phyloP scores from a whole-genome alignment of 1,140 invertebrate species.

The Probaryconus sp. region DNA sequence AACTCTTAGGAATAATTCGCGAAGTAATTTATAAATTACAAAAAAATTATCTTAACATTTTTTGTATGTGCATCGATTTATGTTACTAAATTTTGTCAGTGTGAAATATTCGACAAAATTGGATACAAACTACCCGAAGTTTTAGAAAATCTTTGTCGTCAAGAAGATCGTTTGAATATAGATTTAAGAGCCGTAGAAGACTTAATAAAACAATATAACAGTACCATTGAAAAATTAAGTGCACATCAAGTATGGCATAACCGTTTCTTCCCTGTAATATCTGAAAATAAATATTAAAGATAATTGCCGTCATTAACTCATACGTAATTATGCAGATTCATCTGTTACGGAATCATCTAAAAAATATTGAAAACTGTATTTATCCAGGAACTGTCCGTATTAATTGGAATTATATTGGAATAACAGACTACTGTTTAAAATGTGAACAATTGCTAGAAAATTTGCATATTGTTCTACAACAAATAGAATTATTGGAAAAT shows the following conservation, averaged over 20 bases:
- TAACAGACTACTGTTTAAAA: conserved; percentile 83
- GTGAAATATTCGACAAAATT: conserved; percentile 85
- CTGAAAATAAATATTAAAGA: conserved; percentile 7
- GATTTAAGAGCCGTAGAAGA: conserved; percentile 80
- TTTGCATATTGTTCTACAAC: conserved; percentile 82
- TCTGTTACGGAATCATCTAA: conserved; percentile 83
- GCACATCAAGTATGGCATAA: conserved; percentile 79
- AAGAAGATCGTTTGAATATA: conserved; percentile 82
- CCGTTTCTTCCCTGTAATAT: neutral
- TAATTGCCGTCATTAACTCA: neutral
- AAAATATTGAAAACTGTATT: conserved; percentile 87
- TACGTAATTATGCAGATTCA: conserved; percentile 74
- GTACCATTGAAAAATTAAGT: conserved; percentile 80
- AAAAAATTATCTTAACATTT: neutral
- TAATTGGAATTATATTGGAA: conserved; percentile 90
- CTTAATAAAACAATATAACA: conserved; percentile 82
- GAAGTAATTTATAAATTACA: conserved; percentile 75
- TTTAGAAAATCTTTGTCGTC: conserved; percentile 84
- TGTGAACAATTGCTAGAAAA: conserved; percentile 80
- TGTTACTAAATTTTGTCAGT: conserved; percentile 63
- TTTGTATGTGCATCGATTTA: too few species aligned
- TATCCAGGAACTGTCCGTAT: conserved; percentile 86
- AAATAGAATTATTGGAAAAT: conserved; percentile 86
- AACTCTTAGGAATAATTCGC: conserved; percentile 85
- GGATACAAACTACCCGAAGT: conserved; percentile 84